These are phyloP conservation scores for Diarsia mendica DNA, from an alignment of 2,888 invertebrate genomes.

Conservation along the genomic window DNA sequence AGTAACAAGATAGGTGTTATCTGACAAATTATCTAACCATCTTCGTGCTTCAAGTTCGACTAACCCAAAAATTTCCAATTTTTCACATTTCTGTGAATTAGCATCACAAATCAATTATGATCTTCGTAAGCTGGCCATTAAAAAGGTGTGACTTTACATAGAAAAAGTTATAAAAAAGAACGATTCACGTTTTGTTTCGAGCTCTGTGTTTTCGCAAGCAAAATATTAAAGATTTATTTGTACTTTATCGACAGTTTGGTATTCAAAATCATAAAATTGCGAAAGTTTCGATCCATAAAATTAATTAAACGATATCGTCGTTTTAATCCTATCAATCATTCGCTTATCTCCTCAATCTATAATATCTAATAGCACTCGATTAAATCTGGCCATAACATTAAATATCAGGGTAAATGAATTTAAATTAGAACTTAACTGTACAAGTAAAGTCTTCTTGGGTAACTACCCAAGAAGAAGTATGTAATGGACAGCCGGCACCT, in stretches of 20 bases:
- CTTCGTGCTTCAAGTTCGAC: constrained; percentile 14
- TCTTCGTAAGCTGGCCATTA: constrained; percentile 10
- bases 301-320: background rate
- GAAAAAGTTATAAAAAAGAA: constrained; percentile 3
- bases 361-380: constrained; percentile 33
- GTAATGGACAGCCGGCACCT: too few relatives aligned
- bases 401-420: constrained; percentile 27
- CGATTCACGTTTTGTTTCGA: constrained; percentile 10
- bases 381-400: constrained; percentile 15
- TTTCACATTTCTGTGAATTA: constrained; percentile 32
- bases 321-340: constrained; percentile 8
- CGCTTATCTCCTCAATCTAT: constrained; percentile 6
- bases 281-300: background rate
- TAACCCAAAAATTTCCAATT: constrained; percentile 23
- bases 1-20: background rate
- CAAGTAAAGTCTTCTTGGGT: background rate
- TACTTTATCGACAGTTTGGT: background rate
- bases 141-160: constrained; percentile 10
- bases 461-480: too few relatives aligned
- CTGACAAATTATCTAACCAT: constrained; percentile 27
- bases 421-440: constrained; percentile 5
- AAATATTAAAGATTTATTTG: background rate
- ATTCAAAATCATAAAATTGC: background rate
- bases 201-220: constrained; percentile 1
- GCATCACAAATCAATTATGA: constrained; percentile 45